Evolutionary conservation across 2,888 invertebrate genomes (phyloP), one percentile per base, ranked within the genome.

Genomic region (Gymnosoma rotundatum): DNA sequence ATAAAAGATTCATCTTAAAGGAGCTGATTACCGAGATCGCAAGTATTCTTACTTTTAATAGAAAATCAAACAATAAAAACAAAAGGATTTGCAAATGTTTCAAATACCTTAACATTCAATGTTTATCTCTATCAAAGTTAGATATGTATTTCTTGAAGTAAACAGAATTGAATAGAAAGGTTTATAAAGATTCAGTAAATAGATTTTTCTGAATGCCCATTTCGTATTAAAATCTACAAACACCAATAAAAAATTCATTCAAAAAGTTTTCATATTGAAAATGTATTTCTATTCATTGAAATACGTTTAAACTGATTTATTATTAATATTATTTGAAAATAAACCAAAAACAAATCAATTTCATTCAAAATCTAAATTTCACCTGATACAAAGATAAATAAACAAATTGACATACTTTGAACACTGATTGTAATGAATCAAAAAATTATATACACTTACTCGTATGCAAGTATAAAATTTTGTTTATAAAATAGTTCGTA

Each of bases 321-420:
- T 32, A 54, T 42, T 36, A 12, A 12, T 9, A 42, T 9, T 12
- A 48, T 54, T 38, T 50, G 48, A 61, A 54, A 16, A 4, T 60
- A 60, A 60, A 48, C 32, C 16, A 63, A 16, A 70, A 63, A 45
- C 9, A 64, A 72, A 60, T 20, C 8, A 45, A 80, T 54, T 80
- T 80, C 80, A 80, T 74, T 80, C 67, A 80, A 69, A 72, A 58
- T 58, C 56, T 50, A 32, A 56, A 64, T 58, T 72, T 64, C 64
- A 79, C 64, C 72, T 79, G 64, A 72, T 79, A 72, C 38, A 12
- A 72, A 72, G 78, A 79, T 79, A 72, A 79, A 79, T 79, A 79
- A 79, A 79, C 63, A 72, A 72, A 58, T 8, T 72, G 56, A 38
- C 72, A 78, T 78, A 56, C 56, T 72, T 70, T 38, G 56, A 56